These are phyloP conservation scores for Andinoacara biseriatus DNA, from an alignment of 2,113 vertebrate genomes.

Conservation along the genomic window DNA sequence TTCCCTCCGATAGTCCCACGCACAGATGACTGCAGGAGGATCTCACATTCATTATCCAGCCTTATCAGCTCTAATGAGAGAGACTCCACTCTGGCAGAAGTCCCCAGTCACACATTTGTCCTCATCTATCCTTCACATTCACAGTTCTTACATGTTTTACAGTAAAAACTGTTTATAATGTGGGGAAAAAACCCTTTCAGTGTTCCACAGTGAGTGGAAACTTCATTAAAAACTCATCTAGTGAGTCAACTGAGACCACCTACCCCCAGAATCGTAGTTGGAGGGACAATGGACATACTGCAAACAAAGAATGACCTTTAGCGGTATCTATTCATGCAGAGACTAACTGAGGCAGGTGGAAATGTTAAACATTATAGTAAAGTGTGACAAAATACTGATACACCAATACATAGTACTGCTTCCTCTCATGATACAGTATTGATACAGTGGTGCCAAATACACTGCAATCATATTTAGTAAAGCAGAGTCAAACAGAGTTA, in stretches of 20 bases:
- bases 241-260: neutral
- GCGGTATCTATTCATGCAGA: neutral
- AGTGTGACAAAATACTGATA: no score
- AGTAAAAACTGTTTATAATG: neutral
- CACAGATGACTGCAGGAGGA: conserved; percentile 10
- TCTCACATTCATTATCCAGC: conserved; percentile 40
- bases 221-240: conserved; percentile 9
- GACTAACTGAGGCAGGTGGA: no score
- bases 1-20: conserved; percentile 18
- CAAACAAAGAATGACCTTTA: neutral
- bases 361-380: no score
- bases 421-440: no score
- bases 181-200: neutral
- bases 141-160: neutral
- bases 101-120: conserved; percentile 20
- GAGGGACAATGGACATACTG: neutral
- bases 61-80: conserved; percentile 49
- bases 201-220: neutral
- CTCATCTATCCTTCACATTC: conserved; percentile 9
- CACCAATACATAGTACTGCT: no score
- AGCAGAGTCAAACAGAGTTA: no score
- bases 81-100: conserved; percentile 5
- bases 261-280: neutral
- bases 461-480: no score
- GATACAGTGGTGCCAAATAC: no score